Percentiles rank a stretch among this genome's conserved stretches.
phyloP scores from a whole-genome alignment of 2,888 invertebrate species.

The Athripsodes cinereus region DNA sequence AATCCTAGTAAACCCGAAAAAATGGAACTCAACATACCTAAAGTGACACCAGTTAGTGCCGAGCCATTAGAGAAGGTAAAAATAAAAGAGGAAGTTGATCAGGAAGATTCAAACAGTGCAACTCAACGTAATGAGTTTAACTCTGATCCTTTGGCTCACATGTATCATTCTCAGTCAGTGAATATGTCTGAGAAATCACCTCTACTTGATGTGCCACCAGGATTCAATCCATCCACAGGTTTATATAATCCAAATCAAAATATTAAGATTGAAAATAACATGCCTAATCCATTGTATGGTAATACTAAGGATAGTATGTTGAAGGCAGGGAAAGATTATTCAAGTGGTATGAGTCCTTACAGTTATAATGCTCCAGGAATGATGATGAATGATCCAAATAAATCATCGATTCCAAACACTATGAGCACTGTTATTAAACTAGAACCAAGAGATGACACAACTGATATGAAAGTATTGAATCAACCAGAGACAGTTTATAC shows the following conservation, averaged over 20 bases:
- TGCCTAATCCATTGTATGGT: slow-evolving; percentile 12
- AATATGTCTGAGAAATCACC: slow-evolving; percentile 6
- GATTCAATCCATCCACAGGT: slow-evolving; percentile 6
- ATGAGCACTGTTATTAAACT: slow-evolving; percentile 48
- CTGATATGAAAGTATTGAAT: slow-evolving; percentile 14
- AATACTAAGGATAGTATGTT: slow-evolving; percentile 14
- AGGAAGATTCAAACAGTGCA: slow-evolving; percentile 42
- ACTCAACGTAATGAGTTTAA: slow-evolving; percentile 45
- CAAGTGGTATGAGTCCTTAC: slow-evolving; percentile 18
- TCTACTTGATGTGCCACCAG: slow-evolving; percentile 3
- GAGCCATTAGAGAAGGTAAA: slow-evolving; percentile 47
- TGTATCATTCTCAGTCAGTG: slow-evolving; percentile 36
- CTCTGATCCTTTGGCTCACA: slow-evolving; percentile 46
- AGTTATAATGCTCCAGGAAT: slow-evolving; percentile 11
- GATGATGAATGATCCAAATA: slow-evolving; percentile 35
- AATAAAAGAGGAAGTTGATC: slow-evolving; percentile 49
- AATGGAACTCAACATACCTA: slow-evolving; percentile 58
- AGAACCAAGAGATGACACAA: slow-evolving; percentile 45
- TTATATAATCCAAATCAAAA: slow-evolving; percentile 15
- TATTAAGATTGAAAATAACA: slow-evolving; percentile 18
- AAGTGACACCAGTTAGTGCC: slow-evolving; percentile 51
- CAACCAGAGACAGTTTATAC: slow-evolving; percentile 43
- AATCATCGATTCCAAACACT: slow-evolving; percentile 43
- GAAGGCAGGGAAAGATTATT: slow-evolving; percentile 21
- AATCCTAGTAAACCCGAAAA: slow-evolving; percentile 36